phyloP scores from a whole-genome alignment of 2,888 invertebrate species.

The Cremastinae sp. region DNA sequence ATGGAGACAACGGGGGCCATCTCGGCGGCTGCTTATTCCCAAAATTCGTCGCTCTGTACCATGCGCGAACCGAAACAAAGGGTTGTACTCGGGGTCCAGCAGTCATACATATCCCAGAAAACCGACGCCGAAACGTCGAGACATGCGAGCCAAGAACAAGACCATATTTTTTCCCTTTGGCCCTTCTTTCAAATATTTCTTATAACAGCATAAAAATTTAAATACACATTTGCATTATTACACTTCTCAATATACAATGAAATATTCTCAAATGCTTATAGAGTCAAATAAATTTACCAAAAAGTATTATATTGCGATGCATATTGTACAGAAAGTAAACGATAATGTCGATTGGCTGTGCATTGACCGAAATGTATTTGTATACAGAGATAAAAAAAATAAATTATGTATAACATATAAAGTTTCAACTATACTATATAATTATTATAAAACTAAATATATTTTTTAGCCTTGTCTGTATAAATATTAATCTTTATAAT shows the following conservation, averaged over 20 bases:
- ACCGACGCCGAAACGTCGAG: conserved; percentile 38
- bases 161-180: neutral
- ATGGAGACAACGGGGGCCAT: conserved; percentile 25
- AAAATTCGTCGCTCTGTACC: conserved; percentile 34
- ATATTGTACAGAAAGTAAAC: too few species aligned
- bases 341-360: too few species aligned
- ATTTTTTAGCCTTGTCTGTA: too few species aligned
- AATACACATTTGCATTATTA: neutral
- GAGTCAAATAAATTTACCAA: conserved; percentile 21
- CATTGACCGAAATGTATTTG: too few species aligned
- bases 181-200: neutral
- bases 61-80: conserved; percentile 26
- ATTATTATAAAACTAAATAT: too few species aligned
- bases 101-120: conserved; percentile 17
- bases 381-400: too few species aligned
- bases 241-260: neutral
- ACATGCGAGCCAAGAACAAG: conserved; percentile 1
- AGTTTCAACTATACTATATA: too few species aligned
- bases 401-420: too few species aligned
- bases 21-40: conserved; percentile 41
- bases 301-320: too few species aligned
- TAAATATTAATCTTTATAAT: too few species aligned
- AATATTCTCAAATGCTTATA: neutral
- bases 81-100: conserved; percentile 28
- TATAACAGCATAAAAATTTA: neutral